These are phyloP conservation scores for Rhingia campestris DNA, from an alignment of 2,888 invertebrate genomes.

Conservation along the genomic window DNA sequence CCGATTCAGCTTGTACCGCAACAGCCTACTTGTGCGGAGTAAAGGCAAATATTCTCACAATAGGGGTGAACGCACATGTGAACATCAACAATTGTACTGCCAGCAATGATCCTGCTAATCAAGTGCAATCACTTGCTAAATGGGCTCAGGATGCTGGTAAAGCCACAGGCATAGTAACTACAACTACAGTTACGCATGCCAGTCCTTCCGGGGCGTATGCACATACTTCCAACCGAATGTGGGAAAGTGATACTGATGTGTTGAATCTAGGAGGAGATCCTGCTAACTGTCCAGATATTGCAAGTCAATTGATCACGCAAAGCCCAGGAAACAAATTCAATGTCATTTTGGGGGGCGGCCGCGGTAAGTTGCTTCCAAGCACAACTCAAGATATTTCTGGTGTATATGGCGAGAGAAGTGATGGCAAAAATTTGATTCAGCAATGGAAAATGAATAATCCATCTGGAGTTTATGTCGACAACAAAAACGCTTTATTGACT, in stretches of 20 bases:
- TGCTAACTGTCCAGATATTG: conserved; percentile 87
- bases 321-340: conserved; percentile 88
- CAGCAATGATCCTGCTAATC: conserved; percentile 84
- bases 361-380: conserved; percentile 86
- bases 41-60: conserved; percentile 87
- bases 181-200: conserved; percentile 90
- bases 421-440: conserved; percentile 86
- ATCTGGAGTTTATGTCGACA: conserved; percentile 85
- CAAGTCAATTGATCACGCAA: conserved; percentile 87
- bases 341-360: conserved; percentile 91
- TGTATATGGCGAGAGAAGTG: conserved; percentile 84
- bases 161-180: conserved; percentile 88
- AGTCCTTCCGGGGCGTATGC: conserved; percentile 88
- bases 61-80: conserved; percentile 89
- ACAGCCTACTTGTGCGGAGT: conserved; percentile 84
- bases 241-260: conserved; percentile 88
- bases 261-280: conserved; percentile 63
- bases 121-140: conserved; percentile 86
- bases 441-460: conserved; percentile 86
- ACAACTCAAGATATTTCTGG: conserved; percentile 83
- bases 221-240: conserved; percentile 86
- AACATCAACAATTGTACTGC: conserved; percentile 85
- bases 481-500: conserved; percentile 84
- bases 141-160: conserved; percentile 87
- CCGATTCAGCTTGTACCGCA: conserved; percentile 88